Evolutionary conservation across 2,797 vertebrate genomes (phyloP), one percentile per base, ranked within the genome.

Genomic region (Odontamblyopus rebecca): DNA sequence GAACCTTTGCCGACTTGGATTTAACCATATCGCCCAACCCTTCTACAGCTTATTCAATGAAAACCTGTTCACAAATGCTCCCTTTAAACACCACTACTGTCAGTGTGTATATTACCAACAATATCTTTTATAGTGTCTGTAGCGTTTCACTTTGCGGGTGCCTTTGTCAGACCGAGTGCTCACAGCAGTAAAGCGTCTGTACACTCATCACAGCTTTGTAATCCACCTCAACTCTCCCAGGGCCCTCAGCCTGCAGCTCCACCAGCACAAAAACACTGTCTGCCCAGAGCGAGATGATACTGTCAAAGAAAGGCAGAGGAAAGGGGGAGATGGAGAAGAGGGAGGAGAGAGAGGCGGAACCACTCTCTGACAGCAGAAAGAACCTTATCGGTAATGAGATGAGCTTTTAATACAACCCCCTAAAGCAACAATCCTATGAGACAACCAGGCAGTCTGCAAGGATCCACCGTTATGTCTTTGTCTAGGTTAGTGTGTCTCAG

Each of bases 321-420:
- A 72, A 80, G 76, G 64, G 65, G 57, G 44, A 77, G 71, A 44
- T 13, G 7, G 35, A 9, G 8, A 8, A 54, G 61, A 69, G 53
- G 68, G 62, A 69, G 53, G 76, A 59, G 68, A 56, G 74, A 60
- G 78, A 77, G 78, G 89, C 23, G 82, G 82, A 80, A 78, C 76
- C 73, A 74, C 75, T 76, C 69, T 81, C 67, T 61, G 71, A 72
- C 62, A 18, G 82, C 68, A 87, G 84, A 88, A 82, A 86, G 76
- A 83, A 74, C 84, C 87, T 92, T 88, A 91, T 92, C 89, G 86
- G 89, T 89, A 89, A 91, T 70, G 82, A 90, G 78, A 77, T 32
- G 69, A 29, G 64, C 41, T 50, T 51, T 64, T 41, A 71, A 35
- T 70, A 77, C 76, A 68, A 59, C 61, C 54, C 76, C 79, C 73